Evolutionary conservation across 2,888 invertebrate genomes (phyloP).

Genomic region (Ligdia adustata): DNA sequence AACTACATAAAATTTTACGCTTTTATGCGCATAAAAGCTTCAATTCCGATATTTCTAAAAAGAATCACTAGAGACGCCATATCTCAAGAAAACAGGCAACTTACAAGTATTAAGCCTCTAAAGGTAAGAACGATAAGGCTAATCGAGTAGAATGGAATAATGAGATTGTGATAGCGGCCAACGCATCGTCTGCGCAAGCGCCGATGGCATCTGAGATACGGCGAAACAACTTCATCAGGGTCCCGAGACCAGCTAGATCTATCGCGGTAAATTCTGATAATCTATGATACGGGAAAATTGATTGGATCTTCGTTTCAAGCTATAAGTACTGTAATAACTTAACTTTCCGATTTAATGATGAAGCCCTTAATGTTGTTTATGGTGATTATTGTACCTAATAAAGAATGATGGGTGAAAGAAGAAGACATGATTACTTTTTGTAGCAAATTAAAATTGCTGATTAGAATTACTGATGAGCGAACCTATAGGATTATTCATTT

Average conservation of each 20-base stretch:
- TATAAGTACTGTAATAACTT: slow-evolving; percentile 9
- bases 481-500: no score
- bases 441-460: no score
- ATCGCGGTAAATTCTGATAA: slow-evolving; percentile 22
- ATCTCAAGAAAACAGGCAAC: slow-evolving; percentile 31
- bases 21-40: no score
- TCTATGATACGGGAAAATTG: slow-evolving; percentile 15
- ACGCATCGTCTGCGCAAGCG: slow-evolving; percentile 43
- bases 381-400: no score
- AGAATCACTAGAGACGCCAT: background rate
- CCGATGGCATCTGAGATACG: slow-evolving; percentile 56
- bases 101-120: slow-evolving; percentile 43
- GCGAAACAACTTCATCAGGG: slow-evolving; percentile 52
- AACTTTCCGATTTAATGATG: background rate
- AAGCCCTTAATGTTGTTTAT: background rate
- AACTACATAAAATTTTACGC: no score
- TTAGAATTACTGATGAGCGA: no score
- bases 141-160: slow-evolving; percentile 62
- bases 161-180: slow-evolving; percentile 55
- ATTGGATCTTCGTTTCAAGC: slow-evolving; percentile 4
- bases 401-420: no score
- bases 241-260: slow-evolving; percentile 10
- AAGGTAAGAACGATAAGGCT: slow-evolving; percentile 49
- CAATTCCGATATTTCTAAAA: no score
- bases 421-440: no score